Conservation (phyloP, 2,888 invertebrate species). For the Ectobius pallidus region DNA sequence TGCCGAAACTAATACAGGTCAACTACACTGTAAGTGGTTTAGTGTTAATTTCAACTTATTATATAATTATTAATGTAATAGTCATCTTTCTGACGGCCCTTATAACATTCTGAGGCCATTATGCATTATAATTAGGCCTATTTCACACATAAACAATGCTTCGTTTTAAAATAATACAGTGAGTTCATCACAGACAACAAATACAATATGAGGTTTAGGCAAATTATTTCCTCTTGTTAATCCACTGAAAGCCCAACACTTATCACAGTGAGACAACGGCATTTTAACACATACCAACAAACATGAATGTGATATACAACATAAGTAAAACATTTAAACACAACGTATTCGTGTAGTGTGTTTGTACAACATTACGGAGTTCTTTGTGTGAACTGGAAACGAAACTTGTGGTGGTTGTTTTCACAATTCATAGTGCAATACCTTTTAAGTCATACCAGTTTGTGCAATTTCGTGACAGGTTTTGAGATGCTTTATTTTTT, state of each 20-base stretch:
- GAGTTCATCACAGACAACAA: background rate
- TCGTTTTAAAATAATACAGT: background rate
- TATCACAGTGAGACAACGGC: background rate
- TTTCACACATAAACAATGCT: background rate
- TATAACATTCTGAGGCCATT: too few relatives aligned
- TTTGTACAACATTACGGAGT: too few relatives aligned
- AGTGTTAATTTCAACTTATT: too few relatives aligned
- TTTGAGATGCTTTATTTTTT: background rate
- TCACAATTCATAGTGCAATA: background rate
- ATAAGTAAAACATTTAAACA: background rate
- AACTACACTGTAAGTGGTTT: too few relatives aligned
- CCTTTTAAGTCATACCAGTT: background rate
- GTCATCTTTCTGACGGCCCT: too few relatives aligned
- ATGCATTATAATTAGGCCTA: background rate
- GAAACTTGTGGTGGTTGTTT: background rate
- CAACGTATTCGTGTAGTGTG: too few relatives aligned
- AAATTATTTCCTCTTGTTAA: background rate
- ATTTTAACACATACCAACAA: background rate
- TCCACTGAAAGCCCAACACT: conserved; percentile 13
- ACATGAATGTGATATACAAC: background rate
- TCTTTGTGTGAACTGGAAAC: too few relatives aligned
- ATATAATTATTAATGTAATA: too few relatives aligned
- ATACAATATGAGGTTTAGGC: conserved; percentile 2
- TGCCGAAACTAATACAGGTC: too few relatives aligned
- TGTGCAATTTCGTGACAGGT: background rate